Evolutionary conservation across 2,113 vertebrate species (phyloP).

Genomic region (Actenoides lindsayi): DNA sequence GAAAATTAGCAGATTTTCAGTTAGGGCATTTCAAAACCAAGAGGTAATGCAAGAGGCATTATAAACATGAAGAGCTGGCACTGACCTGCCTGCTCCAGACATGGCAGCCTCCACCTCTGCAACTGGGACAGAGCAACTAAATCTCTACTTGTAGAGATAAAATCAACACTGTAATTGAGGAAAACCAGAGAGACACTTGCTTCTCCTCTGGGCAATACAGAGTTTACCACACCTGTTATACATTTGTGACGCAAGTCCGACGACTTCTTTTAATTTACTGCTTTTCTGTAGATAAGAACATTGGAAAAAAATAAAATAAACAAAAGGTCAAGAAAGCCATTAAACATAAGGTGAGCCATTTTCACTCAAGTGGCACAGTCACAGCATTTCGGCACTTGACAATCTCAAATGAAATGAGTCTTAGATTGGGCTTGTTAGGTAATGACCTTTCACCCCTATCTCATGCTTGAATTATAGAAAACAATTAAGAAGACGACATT

Average conservation of each 20-base stretch:
- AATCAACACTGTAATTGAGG: neutral
- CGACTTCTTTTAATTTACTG: neutral
- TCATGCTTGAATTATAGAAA: neutral
- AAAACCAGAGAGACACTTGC: neutral
- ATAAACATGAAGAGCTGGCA: neutral
- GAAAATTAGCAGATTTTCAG: neutral
- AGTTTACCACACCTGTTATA: neutral
- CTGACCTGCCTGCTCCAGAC: neutral
- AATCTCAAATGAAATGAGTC: neutral
- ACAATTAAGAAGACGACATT: accelerated
- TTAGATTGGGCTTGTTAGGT: neutral
- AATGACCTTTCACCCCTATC: neutral
- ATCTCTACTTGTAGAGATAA: neutral
- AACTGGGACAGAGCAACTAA: neutral
- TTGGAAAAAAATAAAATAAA: neutral
- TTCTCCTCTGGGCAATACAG: neutral
- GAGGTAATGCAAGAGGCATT: neutral
- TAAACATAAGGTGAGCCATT: neutral
- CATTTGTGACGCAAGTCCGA: neutral
- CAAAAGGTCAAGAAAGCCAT: neutral
- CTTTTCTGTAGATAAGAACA: neutral
- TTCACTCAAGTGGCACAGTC: neutral
- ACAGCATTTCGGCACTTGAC: neutral
- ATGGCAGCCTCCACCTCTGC: neutral
- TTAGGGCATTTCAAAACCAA: neutral